These are phyloP conservation scores for Periphyllus acericola DNA, from an alignment of 2,888 invertebrate genomes.

Conservation along the genomic window DNA sequence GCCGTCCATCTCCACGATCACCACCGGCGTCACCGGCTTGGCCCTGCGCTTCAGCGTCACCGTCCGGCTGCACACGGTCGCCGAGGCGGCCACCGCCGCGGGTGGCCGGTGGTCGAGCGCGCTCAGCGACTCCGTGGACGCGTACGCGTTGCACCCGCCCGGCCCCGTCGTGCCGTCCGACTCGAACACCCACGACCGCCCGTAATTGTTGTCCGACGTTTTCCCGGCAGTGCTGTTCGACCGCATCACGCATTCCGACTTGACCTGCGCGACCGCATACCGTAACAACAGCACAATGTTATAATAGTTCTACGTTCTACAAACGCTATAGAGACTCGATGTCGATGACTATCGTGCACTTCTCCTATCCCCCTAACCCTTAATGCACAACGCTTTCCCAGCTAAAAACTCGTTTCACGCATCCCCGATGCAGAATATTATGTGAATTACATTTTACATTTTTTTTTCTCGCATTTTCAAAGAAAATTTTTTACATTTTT, in stretches of 20 bases:
- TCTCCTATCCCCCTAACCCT: no score
- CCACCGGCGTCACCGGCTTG: slow-evolving; percentile 62
- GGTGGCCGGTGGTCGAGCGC: slow-evolving; percentile 46
- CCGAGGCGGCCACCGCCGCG: slow-evolving; percentile 63
- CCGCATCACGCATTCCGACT: slow-evolving; percentile 66
- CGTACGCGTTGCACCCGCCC: slow-evolving; percentile 43
- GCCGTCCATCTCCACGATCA: slow-evolving; percentile 65
- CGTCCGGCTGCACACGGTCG: slow-evolving; percentile 65
- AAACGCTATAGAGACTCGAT: no score
- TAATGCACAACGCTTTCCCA: no score
- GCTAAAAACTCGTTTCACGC: no score
- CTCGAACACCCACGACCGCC: slow-evolving; percentile 71
- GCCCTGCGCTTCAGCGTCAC: slow-evolving; percentile 63
- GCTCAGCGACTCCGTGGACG: slow-evolving; percentile 54
- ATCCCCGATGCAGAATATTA: no score
- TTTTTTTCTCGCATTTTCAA: no score
- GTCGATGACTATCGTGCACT: no score
- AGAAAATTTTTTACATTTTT: no score
- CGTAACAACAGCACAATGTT: neutral
- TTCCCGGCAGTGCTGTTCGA: slow-evolving; percentile 63
- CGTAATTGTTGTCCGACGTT: slow-evolving; percentile 67
- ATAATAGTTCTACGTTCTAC: no score
- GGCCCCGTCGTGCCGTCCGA: slow-evolving; percentile 65
- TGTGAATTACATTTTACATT: no score
- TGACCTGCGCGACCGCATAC: slow-evolving; percentile 67